These are phyloP conservation scores for Siphlonurus alternatus DNA, from an alignment of 2,888 invertebrate genomes.

Conservation along the genomic window DNA sequence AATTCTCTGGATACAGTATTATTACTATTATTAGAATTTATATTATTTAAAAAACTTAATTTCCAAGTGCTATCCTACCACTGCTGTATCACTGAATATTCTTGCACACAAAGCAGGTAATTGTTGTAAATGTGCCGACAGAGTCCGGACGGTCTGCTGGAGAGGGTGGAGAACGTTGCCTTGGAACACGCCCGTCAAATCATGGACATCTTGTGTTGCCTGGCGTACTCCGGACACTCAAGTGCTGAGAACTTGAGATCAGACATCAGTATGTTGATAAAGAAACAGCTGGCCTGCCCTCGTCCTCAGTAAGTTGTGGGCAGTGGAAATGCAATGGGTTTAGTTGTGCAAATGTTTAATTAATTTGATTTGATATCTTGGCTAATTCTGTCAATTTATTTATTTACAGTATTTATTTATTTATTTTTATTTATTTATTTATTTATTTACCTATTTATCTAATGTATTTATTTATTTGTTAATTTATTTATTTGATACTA, in stretches of 20 bases:
- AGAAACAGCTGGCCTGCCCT: conserved; percentile 66
- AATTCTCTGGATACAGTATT: too few relatives aligned
- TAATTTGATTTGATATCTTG: background rate
- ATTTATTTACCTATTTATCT: too few relatives aligned
- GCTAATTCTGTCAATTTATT: background rate
- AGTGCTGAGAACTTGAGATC: conserved; percentile 43
- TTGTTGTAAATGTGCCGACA: too few relatives aligned
- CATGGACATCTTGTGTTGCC: conserved; percentile 58
- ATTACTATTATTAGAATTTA: too few relatives aligned
- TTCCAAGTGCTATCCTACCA: too few relatives aligned
- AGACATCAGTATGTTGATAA: conserved; percentile 69
- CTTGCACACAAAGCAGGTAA: too few relatives aligned
- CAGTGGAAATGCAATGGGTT: background rate
- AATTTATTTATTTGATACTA: too few relatives aligned
- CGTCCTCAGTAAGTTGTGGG: conserved; percentile 27
- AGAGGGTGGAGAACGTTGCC: conserved; percentile 55
- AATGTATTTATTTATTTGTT: too few relatives aligned
- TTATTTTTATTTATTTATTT: conserved; percentile 4
- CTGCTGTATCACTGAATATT: too few relatives aligned
- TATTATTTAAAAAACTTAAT: too few relatives aligned
- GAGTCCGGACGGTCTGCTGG: conserved; percentile 39
- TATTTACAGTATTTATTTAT: conserved; percentile 6
- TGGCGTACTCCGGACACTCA: conserved; percentile 41
- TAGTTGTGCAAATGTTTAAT: background rate
- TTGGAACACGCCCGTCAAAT: conserved; percentile 55